These are phyloP conservation scores for Helicorthomorpha holstii DNA, from an alignment of 1,140 invertebrate species.

Conservation along the genomic window DNA sequence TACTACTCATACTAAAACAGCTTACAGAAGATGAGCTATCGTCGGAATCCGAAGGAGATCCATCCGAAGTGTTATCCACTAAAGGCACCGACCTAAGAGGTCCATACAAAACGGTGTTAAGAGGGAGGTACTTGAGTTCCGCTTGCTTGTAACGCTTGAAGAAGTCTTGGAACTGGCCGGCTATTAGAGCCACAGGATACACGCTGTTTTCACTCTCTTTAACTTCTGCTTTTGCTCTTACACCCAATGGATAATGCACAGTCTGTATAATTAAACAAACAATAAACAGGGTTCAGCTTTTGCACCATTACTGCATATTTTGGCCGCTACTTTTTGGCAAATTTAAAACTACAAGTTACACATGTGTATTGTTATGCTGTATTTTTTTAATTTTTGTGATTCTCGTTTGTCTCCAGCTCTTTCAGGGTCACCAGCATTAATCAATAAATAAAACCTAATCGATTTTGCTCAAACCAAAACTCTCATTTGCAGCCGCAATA, in stretches of 20 bases:
- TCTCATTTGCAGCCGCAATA: too few relatives aligned
- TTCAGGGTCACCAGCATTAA: too few relatives aligned
- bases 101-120: constrained; percentile 75
- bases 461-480: too few relatives aligned
- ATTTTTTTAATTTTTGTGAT: neutral
- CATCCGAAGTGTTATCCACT: constrained; percentile 12
- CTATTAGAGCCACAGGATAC: constrained; percentile 80
- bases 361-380: too few relatives aligned
- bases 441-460: too few relatives aligned
- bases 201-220: constrained; percentile 38
- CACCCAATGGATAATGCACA: constrained; percentile 44
- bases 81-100: constrained; percentile 36
- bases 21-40: constrained; percentile 16
- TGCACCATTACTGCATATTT: too few relatives aligned
- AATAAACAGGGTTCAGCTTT: too few relatives aligned
- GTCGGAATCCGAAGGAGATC: constrained; percentile 18
- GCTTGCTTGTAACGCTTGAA: constrained; percentile 38
- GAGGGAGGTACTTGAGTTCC: constrained; percentile 60
- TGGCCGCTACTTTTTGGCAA: constrained; percentile 8
- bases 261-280: constrained; percentile 19
- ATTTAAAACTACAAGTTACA: constrained; percentile 17
- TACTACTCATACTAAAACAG: constrained; percentile 9
- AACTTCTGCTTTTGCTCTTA: constrained; percentile 25
- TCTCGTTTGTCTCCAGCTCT: neutral
- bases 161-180: constrained; percentile 74